Conservation (phyloP, 2,797 vertebrate genomes). For the Anguilla pacifica region DNA sequence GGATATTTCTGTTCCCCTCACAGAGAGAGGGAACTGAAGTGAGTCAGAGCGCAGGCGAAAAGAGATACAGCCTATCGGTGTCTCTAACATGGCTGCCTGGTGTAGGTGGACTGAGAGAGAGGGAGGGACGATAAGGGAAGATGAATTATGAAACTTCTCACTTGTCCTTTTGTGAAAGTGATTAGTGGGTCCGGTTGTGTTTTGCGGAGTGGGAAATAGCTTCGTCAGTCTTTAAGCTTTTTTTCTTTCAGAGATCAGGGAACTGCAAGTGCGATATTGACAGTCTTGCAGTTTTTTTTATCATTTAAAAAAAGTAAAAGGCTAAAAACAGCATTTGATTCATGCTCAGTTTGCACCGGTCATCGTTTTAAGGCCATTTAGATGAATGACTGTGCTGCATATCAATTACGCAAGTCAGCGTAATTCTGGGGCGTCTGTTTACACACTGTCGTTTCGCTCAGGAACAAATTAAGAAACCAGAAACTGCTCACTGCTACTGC, state of each 20-base stretch:
- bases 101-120: constrained; percentile 17
- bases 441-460: neutral
- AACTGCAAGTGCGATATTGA: constrained; percentile 28
- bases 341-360: neutral
- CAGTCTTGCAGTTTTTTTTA: constrained; percentile 27
- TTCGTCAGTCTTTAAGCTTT: constrained; percentile 36
- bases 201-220: constrained; percentile 22
- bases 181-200: constrained; percentile 38
- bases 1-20: neutral
- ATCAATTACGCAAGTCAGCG: neutral
- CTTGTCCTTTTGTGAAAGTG: constrained; percentile 32
- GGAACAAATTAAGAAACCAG: neutral
- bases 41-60: neutral
- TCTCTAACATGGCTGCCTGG: neutral
- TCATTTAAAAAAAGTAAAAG: neutral
- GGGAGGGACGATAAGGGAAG: constrained; percentile 15
- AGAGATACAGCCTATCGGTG: neutral
- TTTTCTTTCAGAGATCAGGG: constrained; percentile 10
- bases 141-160: constrained; percentile 30
- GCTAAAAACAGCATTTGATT: neutral
- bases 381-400: constrained; percentile 1
- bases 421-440: neutral
- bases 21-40: neutral
- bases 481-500: neutral
- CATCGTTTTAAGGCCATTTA: constrained; percentile 8